Evolutionary conservation across 2,113 vertebrate genomes (phyloP).

Genomic region (Porphyrio hochstetteri): DNA sequence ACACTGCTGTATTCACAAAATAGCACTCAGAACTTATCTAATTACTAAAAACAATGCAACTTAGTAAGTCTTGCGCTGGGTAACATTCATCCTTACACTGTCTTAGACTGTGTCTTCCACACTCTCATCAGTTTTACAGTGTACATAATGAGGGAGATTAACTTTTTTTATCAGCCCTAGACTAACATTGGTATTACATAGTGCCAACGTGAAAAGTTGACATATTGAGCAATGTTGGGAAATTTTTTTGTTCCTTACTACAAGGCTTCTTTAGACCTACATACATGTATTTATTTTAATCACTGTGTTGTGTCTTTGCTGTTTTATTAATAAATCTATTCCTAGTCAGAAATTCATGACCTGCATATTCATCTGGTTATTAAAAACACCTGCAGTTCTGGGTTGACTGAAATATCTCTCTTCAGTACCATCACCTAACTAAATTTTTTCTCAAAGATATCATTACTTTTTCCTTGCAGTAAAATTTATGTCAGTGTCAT

Average conservation of each 20-base stretch:
- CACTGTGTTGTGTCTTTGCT: background rate
- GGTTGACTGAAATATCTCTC: background rate
- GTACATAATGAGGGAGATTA: background rate
- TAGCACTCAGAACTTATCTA: background rate
- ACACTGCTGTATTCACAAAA: background rate
- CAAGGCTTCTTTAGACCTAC: background rate
- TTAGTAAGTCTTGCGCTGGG: background rate
- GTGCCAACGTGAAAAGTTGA: background rate
- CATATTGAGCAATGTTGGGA: background rate
- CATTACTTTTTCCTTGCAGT: background rate
- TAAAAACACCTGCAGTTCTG: background rate
- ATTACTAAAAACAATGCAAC: background rate
- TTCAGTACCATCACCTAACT: background rate
- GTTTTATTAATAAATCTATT: background rate
- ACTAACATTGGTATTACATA: background rate
- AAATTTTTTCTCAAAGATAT: background rate
- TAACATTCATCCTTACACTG: background rate
- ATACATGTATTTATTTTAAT: background rate
- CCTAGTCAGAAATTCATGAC: background rate
- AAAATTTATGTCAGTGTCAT: background rate
- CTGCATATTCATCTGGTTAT: background rate
- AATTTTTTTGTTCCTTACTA: background rate
- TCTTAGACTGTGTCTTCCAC: background rate
- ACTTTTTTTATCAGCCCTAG: background rate
- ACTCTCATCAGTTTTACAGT: background rate